These are phyloP conservation scores for Procavia capensis DNA, from an alignment of 2,113 vertebrate species.

Conservation along the genomic window DNA sequence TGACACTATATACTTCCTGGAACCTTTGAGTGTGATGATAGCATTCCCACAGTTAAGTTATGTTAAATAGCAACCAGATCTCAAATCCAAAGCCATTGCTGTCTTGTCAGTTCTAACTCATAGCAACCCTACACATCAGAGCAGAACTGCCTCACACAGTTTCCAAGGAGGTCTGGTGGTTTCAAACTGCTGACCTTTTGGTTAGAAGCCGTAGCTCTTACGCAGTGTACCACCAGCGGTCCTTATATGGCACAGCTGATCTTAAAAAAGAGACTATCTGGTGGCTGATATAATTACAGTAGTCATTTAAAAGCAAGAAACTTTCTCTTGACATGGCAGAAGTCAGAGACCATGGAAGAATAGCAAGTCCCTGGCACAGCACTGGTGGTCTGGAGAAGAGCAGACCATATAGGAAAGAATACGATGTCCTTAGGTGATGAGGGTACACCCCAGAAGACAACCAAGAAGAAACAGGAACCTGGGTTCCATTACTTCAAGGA, in stretches of 20 bases:
- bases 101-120: no score
- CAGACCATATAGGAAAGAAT: not conserved
- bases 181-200: no score
- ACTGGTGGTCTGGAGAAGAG: not conserved
- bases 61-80: no score
- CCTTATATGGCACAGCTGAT: not conserved
- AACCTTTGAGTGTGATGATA: not conserved
- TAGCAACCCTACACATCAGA: no score
- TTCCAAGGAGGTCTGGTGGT: no score
- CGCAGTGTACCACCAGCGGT: no score
- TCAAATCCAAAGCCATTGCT: no score
- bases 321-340: not conserved
- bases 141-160: no score
- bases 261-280: not conserved
- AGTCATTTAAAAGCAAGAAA: conserved; percentile 2
- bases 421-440: no score
- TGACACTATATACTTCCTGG: not conserved
- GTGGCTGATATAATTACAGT: not conserved
- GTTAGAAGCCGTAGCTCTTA: no score
- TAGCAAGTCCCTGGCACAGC: not conserved
- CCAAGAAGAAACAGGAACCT: not conserved
- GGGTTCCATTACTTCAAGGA: no score
- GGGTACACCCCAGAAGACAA: no score
- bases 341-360: not conserved
- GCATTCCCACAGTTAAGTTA: not conserved